Base-by-base conservation (phyloP, 2,797 vertebrate species). In the Eulemur albifrons region DNA sequence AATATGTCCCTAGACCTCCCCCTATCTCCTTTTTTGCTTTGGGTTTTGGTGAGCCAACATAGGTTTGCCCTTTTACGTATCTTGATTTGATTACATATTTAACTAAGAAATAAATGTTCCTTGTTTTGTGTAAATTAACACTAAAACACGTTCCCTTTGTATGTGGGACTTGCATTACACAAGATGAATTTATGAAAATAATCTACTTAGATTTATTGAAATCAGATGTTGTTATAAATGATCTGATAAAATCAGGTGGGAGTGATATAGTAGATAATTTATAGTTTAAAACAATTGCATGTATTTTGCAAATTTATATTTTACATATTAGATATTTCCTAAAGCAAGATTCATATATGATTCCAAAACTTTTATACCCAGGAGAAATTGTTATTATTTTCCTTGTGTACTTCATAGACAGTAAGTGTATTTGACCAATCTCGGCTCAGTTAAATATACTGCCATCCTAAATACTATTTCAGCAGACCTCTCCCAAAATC, bases 331-430 rank as follows among this genome's bases (percentile, higher is more conserved):
- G 11, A n/a, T 90, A 20, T 77, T 85, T 91, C 76, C 61, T 67
- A 59, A 75, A 87, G 69, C 48, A 79, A 73, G 45, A 72, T 57
- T 67, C 21, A 67, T 6, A 7, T 7, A 10, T 27, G 11, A 54
- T 20, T 52, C 25, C 4, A 30, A 35, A 59, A 54, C 48, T 77
- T 95, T 48, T 21, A 38, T 11, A 69, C 35, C 23, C 63, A 89
- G 76, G 18, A 79, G 88, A 90, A 94, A 63, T 13, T 4, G 4
- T 50, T 23, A 35, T 23, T n/a, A 27, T 45, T 94, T 91, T 65
- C 35, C 50, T 86, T 20, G 30, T 18, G 3, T 17, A 30, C 40
- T 88, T 95, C 7, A 45, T 45, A 45, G 25, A 57, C 13, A 17
- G 0, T 50, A 81, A 38, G 15, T 5, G 3, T 45, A 38, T 7